These are phyloP conservation scores for Macrosiphum euphorbiae DNA, from an alignment of 2,888 invertebrate genomes.

Conservation along the genomic window DNA sequence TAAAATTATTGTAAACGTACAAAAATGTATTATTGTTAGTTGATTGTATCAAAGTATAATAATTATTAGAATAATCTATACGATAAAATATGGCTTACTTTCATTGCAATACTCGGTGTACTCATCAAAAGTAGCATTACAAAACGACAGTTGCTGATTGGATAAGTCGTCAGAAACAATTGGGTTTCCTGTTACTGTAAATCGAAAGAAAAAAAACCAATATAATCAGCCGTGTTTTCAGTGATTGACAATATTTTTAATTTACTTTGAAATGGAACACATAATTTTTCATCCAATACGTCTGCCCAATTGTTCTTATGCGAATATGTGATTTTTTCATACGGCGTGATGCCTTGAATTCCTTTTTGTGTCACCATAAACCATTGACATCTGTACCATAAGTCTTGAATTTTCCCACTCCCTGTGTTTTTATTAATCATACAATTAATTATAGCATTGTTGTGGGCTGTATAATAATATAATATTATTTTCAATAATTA, in stretches of 20 bases:
- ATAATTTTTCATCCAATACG: conserved; percentile 71
- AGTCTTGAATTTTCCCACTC: conserved; percentile 73
- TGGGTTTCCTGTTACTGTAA: conserved; percentile 50
- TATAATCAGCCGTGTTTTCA: neutral
- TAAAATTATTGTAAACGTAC: neutral
- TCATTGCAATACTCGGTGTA: conserved; percentile 13
- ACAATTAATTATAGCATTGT: neutral
- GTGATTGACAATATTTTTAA: neutral
- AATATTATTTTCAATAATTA: neutral
- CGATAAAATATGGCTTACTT: conserved; percentile 29
- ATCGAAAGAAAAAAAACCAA: neutral
- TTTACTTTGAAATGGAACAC: conserved; percentile 71
- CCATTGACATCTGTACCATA: conserved; percentile 74
- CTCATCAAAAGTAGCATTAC: conserved; percentile 13
- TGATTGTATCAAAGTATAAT: neutral
- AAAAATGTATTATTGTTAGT: no score
- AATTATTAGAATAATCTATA: neutral
- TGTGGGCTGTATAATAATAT: neutral
- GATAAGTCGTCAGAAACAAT: conserved; percentile 38
- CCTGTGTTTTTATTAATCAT: conserved; percentile 66
- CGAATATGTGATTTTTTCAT: conserved; percentile 70
- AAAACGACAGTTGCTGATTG: conserved; percentile 27
- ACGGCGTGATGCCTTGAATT: conserved; percentile 72
- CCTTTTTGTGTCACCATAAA: conserved; percentile 73
- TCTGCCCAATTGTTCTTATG: conserved; percentile 69